These are phyloP conservation scores for Crocuta crocuta DNA, from an alignment of 2,113 vertebrate species.

Conservation along the genomic window DNA sequence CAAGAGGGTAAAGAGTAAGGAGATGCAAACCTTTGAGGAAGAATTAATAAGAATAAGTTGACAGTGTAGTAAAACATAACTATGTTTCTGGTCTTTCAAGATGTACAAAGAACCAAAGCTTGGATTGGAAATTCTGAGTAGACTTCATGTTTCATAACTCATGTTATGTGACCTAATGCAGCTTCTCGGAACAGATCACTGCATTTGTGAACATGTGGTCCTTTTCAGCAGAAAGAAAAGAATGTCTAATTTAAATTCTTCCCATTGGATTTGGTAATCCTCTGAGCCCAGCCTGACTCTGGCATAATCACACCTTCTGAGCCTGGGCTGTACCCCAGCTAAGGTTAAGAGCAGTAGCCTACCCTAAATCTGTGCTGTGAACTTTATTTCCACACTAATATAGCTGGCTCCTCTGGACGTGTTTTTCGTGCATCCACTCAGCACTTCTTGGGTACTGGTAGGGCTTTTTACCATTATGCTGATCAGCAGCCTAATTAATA, in stretches of 20 bases:
- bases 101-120: neutral
- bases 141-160: neutral
- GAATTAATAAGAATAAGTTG: neutral
- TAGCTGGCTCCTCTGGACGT: neutral
- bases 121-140: neutral
- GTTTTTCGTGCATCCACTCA: neutral
- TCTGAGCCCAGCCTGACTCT: neutral
- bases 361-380: neutral
- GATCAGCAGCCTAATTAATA: slow-evolving; percentile 58
- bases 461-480: neutral
- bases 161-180: neutral
- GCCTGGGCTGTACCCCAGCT: neutral
- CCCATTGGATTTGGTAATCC: neutral
- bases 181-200: neutral
- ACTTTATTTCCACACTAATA: neutral
- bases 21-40: neutral
- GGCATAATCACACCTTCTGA: neutral
- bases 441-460: neutral
- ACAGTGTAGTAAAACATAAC: neutral
- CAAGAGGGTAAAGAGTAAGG: neutral
- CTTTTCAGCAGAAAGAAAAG: neutral
- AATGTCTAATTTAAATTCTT: neutral
- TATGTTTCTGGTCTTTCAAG: neutral
- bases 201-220: neutral
- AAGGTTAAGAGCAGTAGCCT: neutral